Conservation (phyloP, 2,797 vertebrate species). For the Acanthurus tractus region DNA sequence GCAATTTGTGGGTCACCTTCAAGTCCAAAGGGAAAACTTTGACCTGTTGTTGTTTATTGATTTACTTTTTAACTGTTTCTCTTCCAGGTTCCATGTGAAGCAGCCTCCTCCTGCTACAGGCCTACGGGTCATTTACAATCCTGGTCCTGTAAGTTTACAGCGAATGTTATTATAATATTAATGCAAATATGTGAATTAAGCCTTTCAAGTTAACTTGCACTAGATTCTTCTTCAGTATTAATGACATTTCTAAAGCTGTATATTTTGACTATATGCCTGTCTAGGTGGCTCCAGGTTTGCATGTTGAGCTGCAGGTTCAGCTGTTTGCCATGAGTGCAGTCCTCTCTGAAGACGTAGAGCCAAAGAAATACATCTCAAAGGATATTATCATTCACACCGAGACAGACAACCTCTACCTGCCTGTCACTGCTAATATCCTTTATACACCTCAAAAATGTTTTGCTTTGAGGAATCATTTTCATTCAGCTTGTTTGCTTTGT, state of each 20-base stretch:
- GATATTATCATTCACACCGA: constrained; percentile 90
- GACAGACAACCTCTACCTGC: constrained; percentile 87
- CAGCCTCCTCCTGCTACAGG: constrained; percentile 88
- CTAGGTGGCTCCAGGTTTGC: constrained; percentile 92
- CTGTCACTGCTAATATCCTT: constrained; percentile 94
- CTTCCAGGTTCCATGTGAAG: constrained; percentile 90
- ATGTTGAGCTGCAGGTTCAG: constrained; percentile 87
- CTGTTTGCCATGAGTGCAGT: constrained; percentile 83
- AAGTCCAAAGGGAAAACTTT: constrained; percentile 39
- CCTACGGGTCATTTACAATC: constrained; percentile 87
- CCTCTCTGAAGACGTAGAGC: constrained; percentile 44
- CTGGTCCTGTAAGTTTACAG: constrained; percentile 89
- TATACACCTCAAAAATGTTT: not conserved
- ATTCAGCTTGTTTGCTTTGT: not conserved
- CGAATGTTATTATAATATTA: not conserved
- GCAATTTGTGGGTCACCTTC: constrained; percentile 50
- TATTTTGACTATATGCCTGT: constrained; percentile 12
- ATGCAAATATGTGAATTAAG: not conserved
- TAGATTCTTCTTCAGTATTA: not conserved
- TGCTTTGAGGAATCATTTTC: not conserved
- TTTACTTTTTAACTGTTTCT: constrained; percentile 15
- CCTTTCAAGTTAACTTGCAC: not conserved
- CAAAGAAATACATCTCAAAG: constrained; percentile 74
- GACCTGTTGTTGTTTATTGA: constrained; percentile 42
- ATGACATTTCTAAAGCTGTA: not conserved